These are phyloP conservation scores for Chelonia mydas DNA, from an alignment of 2,797 vertebrate species.

Conservation along the genomic window DNA sequence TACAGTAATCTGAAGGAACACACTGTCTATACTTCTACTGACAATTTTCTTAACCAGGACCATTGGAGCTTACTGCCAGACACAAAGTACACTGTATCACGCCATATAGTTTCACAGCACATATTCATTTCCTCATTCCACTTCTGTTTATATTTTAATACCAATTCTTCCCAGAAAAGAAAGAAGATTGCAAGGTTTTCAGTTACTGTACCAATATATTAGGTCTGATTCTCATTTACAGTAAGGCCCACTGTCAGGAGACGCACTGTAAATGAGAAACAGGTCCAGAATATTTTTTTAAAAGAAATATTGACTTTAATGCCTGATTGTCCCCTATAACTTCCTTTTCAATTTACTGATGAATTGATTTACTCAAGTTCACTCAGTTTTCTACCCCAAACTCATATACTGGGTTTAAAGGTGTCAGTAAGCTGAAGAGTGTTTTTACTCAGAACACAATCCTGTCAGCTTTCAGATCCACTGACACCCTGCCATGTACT, in stretches of 20 bases:
- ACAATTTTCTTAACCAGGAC: neutral
- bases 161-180: slow-evolving; percentile 58
- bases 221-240: neutral
- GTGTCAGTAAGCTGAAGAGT: neutral
- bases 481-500: neutral
- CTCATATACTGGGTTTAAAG: neutral
- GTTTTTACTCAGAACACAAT: neutral
- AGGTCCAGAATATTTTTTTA: neutral
- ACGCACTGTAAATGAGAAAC: neutral
- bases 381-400: neutral
- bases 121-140: slow-evolving; percentile 41
- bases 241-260: neutral
- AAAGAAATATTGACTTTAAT: slow-evolving; percentile 24
- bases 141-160: slow-evolving; percentile 29
- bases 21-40: neutral
- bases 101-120: neutral
- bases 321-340: neutral
- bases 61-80: neutral
- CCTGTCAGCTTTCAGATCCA: neutral
- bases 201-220: slow-evolving; percentile 24
- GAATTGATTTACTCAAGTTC: neutral
- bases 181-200: slow-evolving; percentile 39
- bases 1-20: neutral
- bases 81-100: neutral
- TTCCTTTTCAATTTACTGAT: neutral